phyloP scores from a whole-genome alignment of 2,888 invertebrate species.

The Heteropelma amictum region DNA sequence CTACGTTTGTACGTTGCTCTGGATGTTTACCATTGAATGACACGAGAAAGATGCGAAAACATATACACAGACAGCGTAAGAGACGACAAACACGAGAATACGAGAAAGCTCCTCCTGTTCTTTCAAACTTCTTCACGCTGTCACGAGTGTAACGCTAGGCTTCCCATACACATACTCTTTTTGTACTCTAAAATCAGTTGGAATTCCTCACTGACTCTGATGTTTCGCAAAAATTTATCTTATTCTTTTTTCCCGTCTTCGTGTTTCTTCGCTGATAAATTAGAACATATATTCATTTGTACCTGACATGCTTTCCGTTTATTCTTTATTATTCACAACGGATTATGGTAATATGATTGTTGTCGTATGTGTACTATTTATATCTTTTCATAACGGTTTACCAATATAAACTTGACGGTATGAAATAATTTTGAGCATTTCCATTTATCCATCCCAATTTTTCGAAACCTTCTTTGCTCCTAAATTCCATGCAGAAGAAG shows the following conservation, averaged over 20 bases:
- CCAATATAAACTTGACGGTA: not conserved
- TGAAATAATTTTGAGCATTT: not conserved
- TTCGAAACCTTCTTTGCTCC: not conserved
- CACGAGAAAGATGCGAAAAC: conserved; percentile 17
- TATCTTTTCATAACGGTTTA: no score
- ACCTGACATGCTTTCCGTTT: not conserved
- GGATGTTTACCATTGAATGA: conserved; percentile 34
- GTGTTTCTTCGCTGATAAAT: conserved; percentile 8
- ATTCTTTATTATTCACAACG: conserved; percentile 1
- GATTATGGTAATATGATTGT: no score
- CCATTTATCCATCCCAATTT: not conserved
- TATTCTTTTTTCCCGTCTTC: not conserved
- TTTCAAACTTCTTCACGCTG: conserved; percentile 11
- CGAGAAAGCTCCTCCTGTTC: not conserved
- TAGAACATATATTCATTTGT: not conserved
- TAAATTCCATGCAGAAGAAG: not conserved
- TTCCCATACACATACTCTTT: not conserved
- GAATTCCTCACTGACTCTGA: conserved; percentile 32
- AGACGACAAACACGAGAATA: conserved; percentile 3
- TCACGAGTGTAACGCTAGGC: not conserved
- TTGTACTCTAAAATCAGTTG: conserved; percentile 17
- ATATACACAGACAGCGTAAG: not conserved
- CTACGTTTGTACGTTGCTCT: not conserved
- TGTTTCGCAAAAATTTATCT: conserved; percentile 29
- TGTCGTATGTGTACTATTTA: not conserved